Evolutionary conservation across 92 coral and sea anemone species (phyloP).

Genomic region (Parazoanthus atlanticus): DNA sequence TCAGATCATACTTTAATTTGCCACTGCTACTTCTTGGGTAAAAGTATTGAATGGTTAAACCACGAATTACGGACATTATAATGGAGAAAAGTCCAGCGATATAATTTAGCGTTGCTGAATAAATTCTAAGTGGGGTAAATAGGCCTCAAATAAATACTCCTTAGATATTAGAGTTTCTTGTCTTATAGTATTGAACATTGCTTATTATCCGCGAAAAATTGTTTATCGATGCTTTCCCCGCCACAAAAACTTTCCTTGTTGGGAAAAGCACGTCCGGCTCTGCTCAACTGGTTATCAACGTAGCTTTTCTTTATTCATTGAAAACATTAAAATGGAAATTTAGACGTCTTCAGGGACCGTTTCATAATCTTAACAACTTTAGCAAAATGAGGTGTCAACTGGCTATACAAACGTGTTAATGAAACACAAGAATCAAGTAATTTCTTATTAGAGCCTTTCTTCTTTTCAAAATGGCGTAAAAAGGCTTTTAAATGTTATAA

Average conservation of each 20-base stretch:
- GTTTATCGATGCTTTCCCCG: not conserved
- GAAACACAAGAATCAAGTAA: slow-evolving; percentile 64
- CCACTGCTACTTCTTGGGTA: not conserved
- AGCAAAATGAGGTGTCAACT: slow-evolving; percentile 37
- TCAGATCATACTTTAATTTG: not conserved
- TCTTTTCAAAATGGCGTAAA: slow-evolving; percentile 56
- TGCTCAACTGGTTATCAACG: not conserved
- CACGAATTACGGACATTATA: not conserved
- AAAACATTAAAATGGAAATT: slow-evolving; percentile 28
- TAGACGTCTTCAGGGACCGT: slow-evolving; percentile 15
- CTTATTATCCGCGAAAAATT: slow-evolving; percentile 21
- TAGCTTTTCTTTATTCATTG: slow-evolving; percentile 25
- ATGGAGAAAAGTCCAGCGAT: slow-evolving; percentile 18
- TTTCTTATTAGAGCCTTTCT: slow-evolving; percentile 71
- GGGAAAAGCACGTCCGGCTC: not conserved
- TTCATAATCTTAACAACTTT: slow-evolving; percentile 17
- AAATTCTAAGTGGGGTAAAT: slow-evolving; percentile 19
- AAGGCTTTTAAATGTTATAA: slow-evolving; percentile 36
- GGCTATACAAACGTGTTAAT: slow-evolving; percentile 71
- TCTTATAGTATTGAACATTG: not conserved
- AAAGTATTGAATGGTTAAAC: not conserved
- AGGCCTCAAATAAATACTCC: slow-evolving; percentile 30
- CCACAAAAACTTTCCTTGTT: slow-evolving; percentile 18
- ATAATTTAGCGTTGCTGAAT: slow-evolving; percentile 26
- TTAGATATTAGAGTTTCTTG: slow-evolving; percentile 12